Base-by-base conservation (phyloP, 2,113 vertebrate species). In the Terrapene triunguis region DNA sequence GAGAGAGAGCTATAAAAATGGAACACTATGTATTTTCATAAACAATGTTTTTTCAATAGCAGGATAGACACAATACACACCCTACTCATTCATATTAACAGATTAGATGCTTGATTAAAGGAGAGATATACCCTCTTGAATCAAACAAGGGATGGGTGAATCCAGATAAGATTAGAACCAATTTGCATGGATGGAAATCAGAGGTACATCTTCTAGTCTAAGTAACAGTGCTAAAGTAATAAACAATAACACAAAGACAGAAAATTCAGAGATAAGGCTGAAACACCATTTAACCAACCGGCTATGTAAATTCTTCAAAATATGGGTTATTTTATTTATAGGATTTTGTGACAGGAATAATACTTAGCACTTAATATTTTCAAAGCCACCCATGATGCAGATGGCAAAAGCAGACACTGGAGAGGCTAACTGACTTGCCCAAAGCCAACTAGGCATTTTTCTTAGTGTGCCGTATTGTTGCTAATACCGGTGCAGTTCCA, bases 21-120 rank as follows among this genome's bases (percentile, higher is more conserved):
- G 94, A 96, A 87, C 89, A 79, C 62, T 57, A 17, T 27, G 55
- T 94, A 88, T 96, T 91, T 96, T 78, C 86, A 87, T 12, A 91
- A 94, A 96, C 95, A 95, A 94, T 93, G 59, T 14, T 27, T 79
- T 88, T 91, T 94, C 89, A 94, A 89, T 55, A 44, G 94, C 93
- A 96, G 93, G 92, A 96, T 86, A 93, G 93, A 93, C 87, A 94
- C 84, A 96, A 94, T 44, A 27, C 78, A 92, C 85, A 96, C 80
- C 87, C 85, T 44, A 50, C 48, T 91, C 82, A 44, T 22, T 84
- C 90, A 80, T 62, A 47, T 62, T 94, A 85, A 84, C 12, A 88
- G 89, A 93, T 91, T 74, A 3, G 83, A 85, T 24, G 59, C 48
- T 91, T 84, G 72, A 72, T 93, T 92, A 87, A 90, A 93, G 95